Percentiles rank a stretch among this genome's conserved stretches.
Evolutionary conservation across 2,888 invertebrate species (phyloP).

Genomic region (Megalurothrips usitatus): DNA sequence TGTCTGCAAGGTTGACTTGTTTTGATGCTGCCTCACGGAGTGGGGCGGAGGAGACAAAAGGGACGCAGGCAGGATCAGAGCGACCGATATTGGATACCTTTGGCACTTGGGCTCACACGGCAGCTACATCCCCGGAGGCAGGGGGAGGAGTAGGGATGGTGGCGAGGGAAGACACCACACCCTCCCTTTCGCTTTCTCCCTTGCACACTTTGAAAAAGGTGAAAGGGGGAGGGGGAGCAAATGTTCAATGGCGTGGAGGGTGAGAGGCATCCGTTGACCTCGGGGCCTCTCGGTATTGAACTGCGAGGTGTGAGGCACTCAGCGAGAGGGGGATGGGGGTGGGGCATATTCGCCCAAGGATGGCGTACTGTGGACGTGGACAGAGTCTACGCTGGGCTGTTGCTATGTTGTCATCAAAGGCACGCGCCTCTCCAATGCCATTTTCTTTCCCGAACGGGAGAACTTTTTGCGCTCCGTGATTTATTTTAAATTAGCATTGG

Average conservation of each 20-base stretch:
- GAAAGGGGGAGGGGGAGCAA: neutral
- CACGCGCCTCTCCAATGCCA: too few relatives aligned
- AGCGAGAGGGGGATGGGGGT: neutral
- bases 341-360: neutral
- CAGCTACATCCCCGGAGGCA: neutral
- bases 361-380: too few relatives aligned
- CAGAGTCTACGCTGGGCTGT: too few relatives aligned
- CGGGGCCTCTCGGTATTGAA: neutral
- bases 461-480: too few relatives aligned
- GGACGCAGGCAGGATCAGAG: constrained; percentile 12
- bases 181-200: too few relatives aligned
- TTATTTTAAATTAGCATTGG: too few relatives aligned
- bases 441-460: too few relatives aligned
- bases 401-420: too few relatives aligned
- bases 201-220: too few relatives aligned
- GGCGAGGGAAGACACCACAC: neutral
- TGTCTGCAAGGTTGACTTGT: neutral
- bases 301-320: constrained; percentile 11
- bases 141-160: neutral
- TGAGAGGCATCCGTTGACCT: constrained; percentile 15
- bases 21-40: neutral
- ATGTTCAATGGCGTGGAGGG: constrained; percentile 4
- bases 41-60: neutral
- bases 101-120: constrained; percentile 3
- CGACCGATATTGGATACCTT: constrained; percentile 22